These are phyloP conservation scores for Euglossa dilemma DNA, from an alignment of 1,140 invertebrate species.

Conservation along the genomic window DNA sequence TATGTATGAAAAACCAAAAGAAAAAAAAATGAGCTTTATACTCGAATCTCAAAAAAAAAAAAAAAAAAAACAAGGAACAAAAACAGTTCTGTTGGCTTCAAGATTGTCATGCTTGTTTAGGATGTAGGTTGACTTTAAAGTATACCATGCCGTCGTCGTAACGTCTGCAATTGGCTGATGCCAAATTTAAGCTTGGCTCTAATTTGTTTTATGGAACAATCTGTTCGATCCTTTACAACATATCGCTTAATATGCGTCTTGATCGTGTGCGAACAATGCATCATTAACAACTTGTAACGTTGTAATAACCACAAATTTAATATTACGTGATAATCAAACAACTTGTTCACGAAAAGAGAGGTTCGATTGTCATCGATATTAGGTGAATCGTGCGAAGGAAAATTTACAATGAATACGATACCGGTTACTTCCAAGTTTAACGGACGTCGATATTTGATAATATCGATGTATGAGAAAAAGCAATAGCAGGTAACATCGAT, in stretches of 20 bases:
- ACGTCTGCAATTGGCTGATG: conserved; percentile 27
- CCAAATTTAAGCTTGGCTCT: conserved; percentile 48
- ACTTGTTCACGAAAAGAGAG: background rate
- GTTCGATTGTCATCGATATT: too few species aligned
- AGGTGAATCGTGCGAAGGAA: background rate
- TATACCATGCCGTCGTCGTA: conserved; percentile 20
- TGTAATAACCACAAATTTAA: background rate
- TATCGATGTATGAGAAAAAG: background rate
- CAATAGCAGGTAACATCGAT: background rate
- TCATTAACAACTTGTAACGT: background rate
- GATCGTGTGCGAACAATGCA: background rate
- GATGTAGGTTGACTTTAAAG: conserved; percentile 50
- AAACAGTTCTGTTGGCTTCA: background rate
- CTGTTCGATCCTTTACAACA: background rate
- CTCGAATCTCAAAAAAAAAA: background rate
- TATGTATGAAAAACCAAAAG: background rate
- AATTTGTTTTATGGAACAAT: conserved; percentile 37
- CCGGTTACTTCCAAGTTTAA: background rate
- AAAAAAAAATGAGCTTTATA: background rate
- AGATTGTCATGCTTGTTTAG: conserved; percentile 36
- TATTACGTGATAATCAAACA: background rate
- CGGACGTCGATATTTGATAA: background rate
- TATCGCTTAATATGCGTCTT: background rate
- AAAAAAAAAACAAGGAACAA: background rate
- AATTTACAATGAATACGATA: too few species aligned